Base-by-base conservation (phyloP, 1,140 invertebrate genomes). In the Paraescarpia echinospica region DNA sequence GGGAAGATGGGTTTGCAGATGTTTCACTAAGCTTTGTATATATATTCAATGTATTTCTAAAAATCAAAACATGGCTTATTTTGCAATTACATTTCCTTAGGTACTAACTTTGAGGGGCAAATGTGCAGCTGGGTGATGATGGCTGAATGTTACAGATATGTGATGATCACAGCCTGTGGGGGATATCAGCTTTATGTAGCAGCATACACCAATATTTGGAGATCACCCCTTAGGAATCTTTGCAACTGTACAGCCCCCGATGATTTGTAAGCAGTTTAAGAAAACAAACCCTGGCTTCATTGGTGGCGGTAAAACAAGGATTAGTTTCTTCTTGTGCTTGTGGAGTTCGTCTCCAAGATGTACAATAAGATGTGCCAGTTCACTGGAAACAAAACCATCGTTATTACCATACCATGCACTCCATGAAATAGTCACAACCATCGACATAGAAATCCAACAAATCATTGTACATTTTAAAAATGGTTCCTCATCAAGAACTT, bases 271-370 rank as follows among this genome's bases (percentile, higher is more conserved):
- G 96, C 95, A 93, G 97, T 97, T 94, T 97, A 97, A 94, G 97
- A 96, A 93, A 91, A 34, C 96, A 97, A 41, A 97, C 59, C 59
- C 59, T 27, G 59, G 59, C 59, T 77, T 77, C 59, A 27, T 35
- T 41, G 97, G 95, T 34, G 98, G 98, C 51, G 98, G 98, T 94
- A 99, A 97, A 0, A 98, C 98, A 93, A 99, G 95, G 95, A 99
- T 97, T 22, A 98, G 96, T 93, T 97, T 97, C 31, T 98, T 96
- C 89, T 97, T 96, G 92, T 96, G 95, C 88, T 95, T 95, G 41
- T 96, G 96, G 34, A 98, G 96, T 35, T 93, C 94, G 51, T 96
- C 95, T 35, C 96, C 95, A 92, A 97, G 94, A 89, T 96, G 97
- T 1, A 93, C 94, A n/a, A 97, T 93, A 34, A 97, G 96, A 92